A percentile compares a stretch with the other conserved stretches of the same genome.
Conservation (phyloP, 2,113 vertebrate species). For the Thinocorus orbignyianus region DNA sequence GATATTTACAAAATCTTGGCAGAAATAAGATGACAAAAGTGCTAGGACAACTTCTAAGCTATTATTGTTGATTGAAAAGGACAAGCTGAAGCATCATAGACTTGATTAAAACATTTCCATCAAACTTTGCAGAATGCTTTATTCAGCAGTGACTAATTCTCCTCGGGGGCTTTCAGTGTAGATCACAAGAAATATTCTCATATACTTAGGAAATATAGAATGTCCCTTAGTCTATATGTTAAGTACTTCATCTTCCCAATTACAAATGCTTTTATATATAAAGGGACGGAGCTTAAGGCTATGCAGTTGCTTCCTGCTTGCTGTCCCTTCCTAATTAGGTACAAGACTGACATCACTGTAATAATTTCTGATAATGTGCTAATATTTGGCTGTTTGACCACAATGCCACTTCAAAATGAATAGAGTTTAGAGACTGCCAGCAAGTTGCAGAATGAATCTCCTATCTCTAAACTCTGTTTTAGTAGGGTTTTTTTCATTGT, state of each 20-base stretch:
- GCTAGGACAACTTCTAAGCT: not conserved
- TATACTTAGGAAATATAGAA: not conserved
- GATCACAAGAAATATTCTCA: not conserved
- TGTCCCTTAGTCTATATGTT: not conserved
- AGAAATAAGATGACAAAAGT: not conserved
- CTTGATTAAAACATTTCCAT: not conserved
- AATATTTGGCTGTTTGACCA: not conserved
- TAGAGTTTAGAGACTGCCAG: not conserved
- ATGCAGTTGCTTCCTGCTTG: not conserved
- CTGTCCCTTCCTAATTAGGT: not conserved
- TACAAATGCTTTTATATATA: not conserved
- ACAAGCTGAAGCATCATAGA: not conserved
- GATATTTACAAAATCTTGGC: not conserved
- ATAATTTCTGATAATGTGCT: not conserved
- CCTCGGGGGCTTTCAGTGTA: not conserved
- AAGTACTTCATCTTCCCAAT: not conserved
- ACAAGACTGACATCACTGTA: not conserved
- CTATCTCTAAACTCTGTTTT: not conserved
- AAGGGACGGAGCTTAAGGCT: not conserved
- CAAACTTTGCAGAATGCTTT: not conserved
- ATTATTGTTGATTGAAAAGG: not conserved
- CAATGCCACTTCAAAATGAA: not conserved
- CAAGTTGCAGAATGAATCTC: not conserved
- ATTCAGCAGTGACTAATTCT: not conserved
- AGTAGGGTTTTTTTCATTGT: not conserved